Conservation (phyloP, 2,888 invertebrate genomes). For the Dendrolimus pini region DNA sequence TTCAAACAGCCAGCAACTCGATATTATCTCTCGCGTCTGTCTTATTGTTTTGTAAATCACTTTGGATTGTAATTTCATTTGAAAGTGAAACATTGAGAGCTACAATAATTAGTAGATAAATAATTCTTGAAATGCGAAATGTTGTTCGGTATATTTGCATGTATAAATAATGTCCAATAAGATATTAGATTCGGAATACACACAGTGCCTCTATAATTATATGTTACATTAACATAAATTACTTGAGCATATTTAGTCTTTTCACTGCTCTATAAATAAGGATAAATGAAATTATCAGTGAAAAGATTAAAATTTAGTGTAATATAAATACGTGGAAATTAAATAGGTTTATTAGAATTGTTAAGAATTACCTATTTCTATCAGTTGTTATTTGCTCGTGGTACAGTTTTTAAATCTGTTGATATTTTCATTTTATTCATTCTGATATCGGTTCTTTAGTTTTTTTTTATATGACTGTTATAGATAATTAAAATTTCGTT, state of each 20-base stretch:
- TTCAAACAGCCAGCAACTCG: neutral
- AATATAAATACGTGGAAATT: conserved; percentile 55
- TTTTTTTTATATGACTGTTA: neutral
- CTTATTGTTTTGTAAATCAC: no score
- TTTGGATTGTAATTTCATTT: neutral
- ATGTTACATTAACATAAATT: conserved; percentile 78
- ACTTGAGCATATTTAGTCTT: conserved; percentile 68
- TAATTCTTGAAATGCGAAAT: conserved; percentile 32
- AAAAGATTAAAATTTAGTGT: conserved; percentile 65
- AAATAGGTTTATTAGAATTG: conserved; percentile 49
- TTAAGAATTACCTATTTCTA: conserved; percentile 43
- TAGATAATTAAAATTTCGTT: no score
- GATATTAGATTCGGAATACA: conserved; percentile 65
- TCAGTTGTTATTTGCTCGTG: conserved; percentile 44
- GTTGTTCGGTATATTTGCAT: conserved; percentile 43
- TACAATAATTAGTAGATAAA: conserved; percentile 22
- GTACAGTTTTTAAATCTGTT: conserved; percentile 36
- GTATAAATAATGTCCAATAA: conserved; percentile 57
- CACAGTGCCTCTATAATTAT: conserved; percentile 78
- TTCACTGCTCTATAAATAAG: conserved; percentile 42
- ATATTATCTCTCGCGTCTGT: neutral
- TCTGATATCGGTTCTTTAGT: neutral
- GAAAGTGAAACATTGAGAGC: conserved; percentile 9
- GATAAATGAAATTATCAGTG: conserved; percentile 34
- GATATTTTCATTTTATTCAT: conserved; percentile 10